Conservation (phyloP, 2,888 invertebrate species). For the Melikaiella ostensackeni region DNA sequence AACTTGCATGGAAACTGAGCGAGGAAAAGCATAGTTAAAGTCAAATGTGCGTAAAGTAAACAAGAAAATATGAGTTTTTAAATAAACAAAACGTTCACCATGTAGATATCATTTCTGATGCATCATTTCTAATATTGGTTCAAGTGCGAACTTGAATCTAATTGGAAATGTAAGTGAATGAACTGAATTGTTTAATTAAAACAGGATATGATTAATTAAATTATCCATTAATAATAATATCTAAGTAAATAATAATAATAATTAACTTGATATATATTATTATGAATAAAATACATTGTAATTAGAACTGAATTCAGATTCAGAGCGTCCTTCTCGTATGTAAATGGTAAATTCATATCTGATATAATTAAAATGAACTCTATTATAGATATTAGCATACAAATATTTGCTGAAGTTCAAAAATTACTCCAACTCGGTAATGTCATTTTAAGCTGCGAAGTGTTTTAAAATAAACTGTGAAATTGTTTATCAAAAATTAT, state of each 20-base stretch:
- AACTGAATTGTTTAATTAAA: neutral
- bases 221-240: neutral
- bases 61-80: neutral
- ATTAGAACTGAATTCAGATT: neutral
- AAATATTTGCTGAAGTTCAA: neutral
- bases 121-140: neutral
- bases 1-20: neutral
- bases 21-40: slow-evolving; percentile 5
- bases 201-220: neutral
- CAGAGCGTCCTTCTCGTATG: neutral
- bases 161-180: neutral
- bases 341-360: neutral
- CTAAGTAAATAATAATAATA: too few relatives aligned
- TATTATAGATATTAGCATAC: too few relatives aligned
- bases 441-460: neutral
- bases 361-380: neutral
- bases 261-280: neutral
- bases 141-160: neutral
- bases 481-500: too few relatives aligned
- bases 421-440: neutral
- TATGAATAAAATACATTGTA: neutral
- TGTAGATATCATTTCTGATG: neutral
- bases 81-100: neutral
- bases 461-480: neutral
- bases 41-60: neutral